A percentile compares a stretch with the other conserved stretches of the same genome.
These are phyloP conservation scores for Drosophila koepferae DNA, from an alignment of 2,888 invertebrate species.

Conservation along the genomic window DNA sequence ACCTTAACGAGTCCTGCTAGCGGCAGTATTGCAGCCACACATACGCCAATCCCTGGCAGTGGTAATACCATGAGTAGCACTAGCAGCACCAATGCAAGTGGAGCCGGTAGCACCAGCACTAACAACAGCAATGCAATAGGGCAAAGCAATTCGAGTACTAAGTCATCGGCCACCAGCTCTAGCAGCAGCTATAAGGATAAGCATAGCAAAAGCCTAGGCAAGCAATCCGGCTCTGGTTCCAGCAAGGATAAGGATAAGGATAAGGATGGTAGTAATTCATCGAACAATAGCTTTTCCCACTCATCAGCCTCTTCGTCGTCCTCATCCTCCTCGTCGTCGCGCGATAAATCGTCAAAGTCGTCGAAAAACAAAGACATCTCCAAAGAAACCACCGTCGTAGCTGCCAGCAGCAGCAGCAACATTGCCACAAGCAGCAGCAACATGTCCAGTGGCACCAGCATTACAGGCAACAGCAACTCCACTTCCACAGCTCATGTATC, in stretches of 20 bases:
- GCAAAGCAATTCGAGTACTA: slow-evolving; percentile 38
- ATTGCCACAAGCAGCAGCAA: slow-evolving; percentile 46
- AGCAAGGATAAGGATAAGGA: slow-evolving; percentile 85
- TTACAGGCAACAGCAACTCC: slow-evolving; percentile 28
- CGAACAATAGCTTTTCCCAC: slow-evolving; percentile 60
- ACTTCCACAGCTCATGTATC: slow-evolving; percentile 49
- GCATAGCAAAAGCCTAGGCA: slow-evolving; percentile 83
- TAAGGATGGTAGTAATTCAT: slow-evolving; percentile 62
- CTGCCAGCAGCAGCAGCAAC: slow-evolving; percentile 31
- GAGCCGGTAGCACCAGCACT: slow-evolving; percentile 6
- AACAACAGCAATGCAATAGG: slow-evolving; percentile 23
- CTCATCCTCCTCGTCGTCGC: slow-evolving; percentile 82
- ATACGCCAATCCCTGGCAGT: slow-evolving; percentile 34
- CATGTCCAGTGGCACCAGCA: slow-evolving; percentile 17
- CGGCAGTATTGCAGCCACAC: slow-evolving; percentile 47
- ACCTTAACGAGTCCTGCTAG: slow-evolving; percentile 45
- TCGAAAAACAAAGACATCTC: slow-evolving; percentile 82
- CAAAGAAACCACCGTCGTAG: slow-evolving; percentile 32
- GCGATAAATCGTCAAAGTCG: slow-evolving; percentile 84
- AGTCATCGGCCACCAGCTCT: slow-evolving; percentile 48
- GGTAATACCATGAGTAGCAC: slow-evolving; percentile 14
- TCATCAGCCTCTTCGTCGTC: slow-evolving; percentile 74
- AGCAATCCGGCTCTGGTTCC: slow-evolving; percentile 79
- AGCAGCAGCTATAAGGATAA: slow-evolving; percentile 84
- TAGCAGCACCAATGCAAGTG: slow-evolving; percentile 20